Evolutionary conservation across 1,140 invertebrate genomes (phyloP).

Genomic region (Drosophila busckii): DNA sequence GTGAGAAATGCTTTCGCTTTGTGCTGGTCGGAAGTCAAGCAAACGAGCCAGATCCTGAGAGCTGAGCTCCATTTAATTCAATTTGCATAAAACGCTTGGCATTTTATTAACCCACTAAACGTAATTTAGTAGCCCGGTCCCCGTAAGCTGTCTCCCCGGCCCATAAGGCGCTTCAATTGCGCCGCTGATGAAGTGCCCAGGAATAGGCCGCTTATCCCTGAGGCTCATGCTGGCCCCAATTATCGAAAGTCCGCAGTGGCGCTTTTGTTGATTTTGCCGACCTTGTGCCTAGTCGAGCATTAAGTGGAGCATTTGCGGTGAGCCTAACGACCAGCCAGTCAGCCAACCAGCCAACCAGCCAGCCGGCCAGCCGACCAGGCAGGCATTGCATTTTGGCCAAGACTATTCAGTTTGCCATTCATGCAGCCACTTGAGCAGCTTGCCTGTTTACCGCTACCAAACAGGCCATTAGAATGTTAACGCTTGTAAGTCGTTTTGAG

Average conservation of each 20-base stretch:
- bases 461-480: no score
- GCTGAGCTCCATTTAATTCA: conserved; percentile 59
- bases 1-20: conserved; percentile 25
- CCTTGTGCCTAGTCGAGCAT: conserved; percentile 66
- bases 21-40: conserved; percentile 27
- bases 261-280: conserved; percentile 61
- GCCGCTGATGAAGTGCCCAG: conserved; percentile 50
- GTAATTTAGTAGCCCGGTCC: conserved; percentile 56
- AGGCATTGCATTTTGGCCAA: conserved; percentile 41
- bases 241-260: conserved; percentile 49
- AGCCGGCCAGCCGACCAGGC: neutral
- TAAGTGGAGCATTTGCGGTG: conserved; percentile 58
- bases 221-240: conserved; percentile 51
- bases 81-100: conserved; percentile 68
- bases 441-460: no score
- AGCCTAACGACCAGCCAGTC: conserved; percentile 19
- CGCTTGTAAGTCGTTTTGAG: conserved; percentile 5
- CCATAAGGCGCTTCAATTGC: conserved; percentile 47
- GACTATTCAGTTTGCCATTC: conserved; percentile 23
- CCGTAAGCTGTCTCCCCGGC: conserved; percentile 33
- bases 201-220: conserved; percentile 25
- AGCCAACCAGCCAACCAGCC: neutral
- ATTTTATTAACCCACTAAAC: conserved; percentile 70
- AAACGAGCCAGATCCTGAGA: conserved; percentile 33
- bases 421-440: conserved; percentile 29